Evolutionary conservation across 2,113 vertebrate species (phyloP).

Genomic region (Bungarus multicinctus): DNA sequence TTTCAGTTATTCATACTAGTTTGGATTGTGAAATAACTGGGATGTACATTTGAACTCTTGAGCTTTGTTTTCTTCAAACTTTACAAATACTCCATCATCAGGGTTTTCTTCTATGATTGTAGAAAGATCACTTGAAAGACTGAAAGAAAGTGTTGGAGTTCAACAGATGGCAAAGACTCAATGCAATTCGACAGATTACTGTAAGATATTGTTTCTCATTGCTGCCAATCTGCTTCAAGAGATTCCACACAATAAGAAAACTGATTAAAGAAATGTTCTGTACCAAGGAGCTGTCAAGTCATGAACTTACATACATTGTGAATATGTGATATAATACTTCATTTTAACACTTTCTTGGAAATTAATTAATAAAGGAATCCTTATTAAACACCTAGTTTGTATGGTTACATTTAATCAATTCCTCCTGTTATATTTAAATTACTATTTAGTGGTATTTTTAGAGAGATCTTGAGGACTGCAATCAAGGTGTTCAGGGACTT

Average conservation of each 20-base stretch:
- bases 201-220: slow-evolving; percentile 4
- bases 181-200: slow-evolving; percentile 1
- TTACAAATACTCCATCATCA: background rate
- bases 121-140: background rate
- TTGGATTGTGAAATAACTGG: background rate
- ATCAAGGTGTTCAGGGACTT: background rate
- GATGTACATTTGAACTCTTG: background rate
- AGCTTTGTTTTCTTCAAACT: background rate
- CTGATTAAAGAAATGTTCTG: slow-evolving; percentile 5
- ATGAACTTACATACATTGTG: slow-evolving; percentile 1
- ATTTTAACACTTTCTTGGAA: background rate
- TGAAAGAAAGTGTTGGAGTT: background rate
- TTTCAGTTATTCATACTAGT: background rate
- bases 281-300: background rate
- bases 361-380: background rate
- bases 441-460: background rate
- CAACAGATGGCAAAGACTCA: background rate
- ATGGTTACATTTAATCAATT: background rate
- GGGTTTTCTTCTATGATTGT: background rate
- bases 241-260: slow-evolving; percentile 5
- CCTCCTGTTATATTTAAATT: background rate
- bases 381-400: background rate
- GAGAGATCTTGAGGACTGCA: background rate
- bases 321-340: background rate
- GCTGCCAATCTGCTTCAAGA: background rate